Conservation (phyloP, 2,888 invertebrate species). For the Aquatica leii region DNA sequence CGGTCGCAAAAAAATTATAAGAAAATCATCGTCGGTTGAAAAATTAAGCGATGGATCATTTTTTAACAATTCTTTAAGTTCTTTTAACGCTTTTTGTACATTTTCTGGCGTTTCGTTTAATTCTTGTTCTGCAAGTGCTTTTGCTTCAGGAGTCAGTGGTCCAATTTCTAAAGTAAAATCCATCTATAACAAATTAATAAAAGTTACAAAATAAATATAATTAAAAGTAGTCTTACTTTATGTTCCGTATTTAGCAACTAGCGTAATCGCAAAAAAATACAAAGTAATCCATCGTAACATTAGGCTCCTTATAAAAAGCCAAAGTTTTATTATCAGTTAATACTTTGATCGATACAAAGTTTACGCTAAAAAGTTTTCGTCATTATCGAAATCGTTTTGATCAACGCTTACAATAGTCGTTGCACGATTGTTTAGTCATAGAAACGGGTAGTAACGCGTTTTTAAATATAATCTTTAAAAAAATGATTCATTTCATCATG, state of each 20-base stretch:
- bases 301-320: conserved; percentile 27
- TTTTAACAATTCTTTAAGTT: conserved; percentile 68
- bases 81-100: conserved; percentile 67
- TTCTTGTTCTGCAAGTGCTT: conserved; percentile 69
- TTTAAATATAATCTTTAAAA: no score
- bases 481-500: no score
- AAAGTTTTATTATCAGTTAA: conserved; percentile 25
- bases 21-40: conserved; percentile 78
- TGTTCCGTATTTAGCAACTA: no score
- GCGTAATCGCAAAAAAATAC: background rate
- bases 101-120: conserved; percentile 77
- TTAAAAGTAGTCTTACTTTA: background rate
- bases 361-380: conserved; percentile 17
- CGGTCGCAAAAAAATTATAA: conserved; percentile 79
- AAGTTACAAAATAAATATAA: background rate
- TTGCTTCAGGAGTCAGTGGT: conserved; percentile 67
- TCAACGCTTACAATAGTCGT: background rate
- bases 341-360: conserved; percentile 35
- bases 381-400: background rate
- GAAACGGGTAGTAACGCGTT: no score
- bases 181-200: conserved; percentile 19
- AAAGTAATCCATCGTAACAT: conserved; percentile 10
- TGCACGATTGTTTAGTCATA: no score
- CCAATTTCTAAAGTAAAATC: conserved; percentile 67
- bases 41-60: conserved; percentile 72